Percentiles rank a stretch among this genome's conserved stretches.
phyloP scores from a whole-genome alignment of 30 jellyfish, hydroid and myxozoan species.

The Calvadosia cruxmelitensis region DNA sequence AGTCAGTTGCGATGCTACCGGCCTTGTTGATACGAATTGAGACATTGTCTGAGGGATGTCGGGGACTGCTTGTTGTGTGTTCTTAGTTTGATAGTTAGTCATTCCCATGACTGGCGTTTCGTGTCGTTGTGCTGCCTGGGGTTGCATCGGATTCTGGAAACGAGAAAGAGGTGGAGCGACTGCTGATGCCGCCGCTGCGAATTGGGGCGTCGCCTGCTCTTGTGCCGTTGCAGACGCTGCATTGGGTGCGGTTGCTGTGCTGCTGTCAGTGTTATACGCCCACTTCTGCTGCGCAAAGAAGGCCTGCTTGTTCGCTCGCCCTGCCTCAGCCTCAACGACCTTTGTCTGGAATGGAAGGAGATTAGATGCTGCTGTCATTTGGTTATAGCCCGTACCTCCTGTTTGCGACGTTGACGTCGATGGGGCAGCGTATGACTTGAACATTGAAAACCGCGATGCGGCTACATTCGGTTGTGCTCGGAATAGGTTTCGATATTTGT shows the following conservation, averaged over 20 bases:
- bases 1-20: too few relatives aligned
- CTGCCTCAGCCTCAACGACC: background rate
- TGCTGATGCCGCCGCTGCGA: too few relatives aligned
- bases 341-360: background rate
- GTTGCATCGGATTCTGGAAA: too few relatives aligned
- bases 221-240: too few relatives aligned
- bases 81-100: background rate
- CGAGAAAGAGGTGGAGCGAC: too few relatives aligned
- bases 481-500: background rate
- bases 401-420: background rate
- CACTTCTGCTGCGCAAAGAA: background rate
- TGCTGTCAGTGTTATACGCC: background rate
- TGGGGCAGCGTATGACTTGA: background rate
- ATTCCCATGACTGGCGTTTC: background rate
- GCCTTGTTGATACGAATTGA: too few relatives aligned
- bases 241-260: too few relatives aligned
- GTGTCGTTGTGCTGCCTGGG: background rate
- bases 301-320: background rate
- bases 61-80: background rate
- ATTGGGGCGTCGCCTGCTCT: too few relatives aligned
- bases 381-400: background rate
- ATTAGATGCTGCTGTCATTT: background rate
- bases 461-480: background rate
- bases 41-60: too few relatives aligned
- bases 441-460: background rate